These are phyloP conservation scores for Panopea generosa DNA, from an alignment of 2,888 invertebrate species.

Conservation along the genomic window DNA sequence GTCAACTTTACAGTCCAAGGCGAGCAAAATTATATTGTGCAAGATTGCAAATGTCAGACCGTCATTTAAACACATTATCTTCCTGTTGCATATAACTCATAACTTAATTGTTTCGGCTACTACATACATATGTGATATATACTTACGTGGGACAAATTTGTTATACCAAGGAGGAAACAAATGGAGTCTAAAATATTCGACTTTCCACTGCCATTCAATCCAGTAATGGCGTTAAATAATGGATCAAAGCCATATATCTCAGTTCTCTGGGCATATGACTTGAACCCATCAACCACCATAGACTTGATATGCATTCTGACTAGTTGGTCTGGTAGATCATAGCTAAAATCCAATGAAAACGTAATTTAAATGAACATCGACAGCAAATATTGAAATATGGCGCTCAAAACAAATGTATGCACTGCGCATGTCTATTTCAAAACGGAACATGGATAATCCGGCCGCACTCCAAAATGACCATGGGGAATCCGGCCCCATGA, in stretches of 20 bases:
- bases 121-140: too few species aligned
- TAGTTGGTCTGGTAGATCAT: background rate
- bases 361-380: background rate
- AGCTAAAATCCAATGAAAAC: background rate
- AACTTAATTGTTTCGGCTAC: too few species aligned
- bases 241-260: slow-evolving; percentile 97
- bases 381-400: slow-evolving; percentile 18
- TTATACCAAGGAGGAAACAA: slow-evolving; percentile 98
- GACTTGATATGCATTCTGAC: slow-evolving; percentile 94
- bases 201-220: slow-evolving; percentile 98
- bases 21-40: too few species aligned
- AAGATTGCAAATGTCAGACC: too few species aligned
- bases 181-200: slow-evolving; percentile 99
- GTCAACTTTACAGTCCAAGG: too few species aligned
- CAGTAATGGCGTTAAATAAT: slow-evolving; percentile 99
- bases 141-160: slow-evolving; percentile 94
- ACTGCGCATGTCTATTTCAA: slow-evolving; percentile 22
- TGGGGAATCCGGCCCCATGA: too few species aligned
- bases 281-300: slow-evolving; percentile 97
- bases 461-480: too few species aligned
- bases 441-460: too few species aligned
- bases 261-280: slow-evolving; percentile 97
- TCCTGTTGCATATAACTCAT: too few species aligned
- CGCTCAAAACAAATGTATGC: slow-evolving; percentile 15
- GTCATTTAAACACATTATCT: too few species aligned